Percentiles rank a stretch among this genome's conserved stretches.
phyloP scores from a whole-genome alignment of 2,888 invertebrate genomes.

The Acanthosepion pharaonis region DNA sequence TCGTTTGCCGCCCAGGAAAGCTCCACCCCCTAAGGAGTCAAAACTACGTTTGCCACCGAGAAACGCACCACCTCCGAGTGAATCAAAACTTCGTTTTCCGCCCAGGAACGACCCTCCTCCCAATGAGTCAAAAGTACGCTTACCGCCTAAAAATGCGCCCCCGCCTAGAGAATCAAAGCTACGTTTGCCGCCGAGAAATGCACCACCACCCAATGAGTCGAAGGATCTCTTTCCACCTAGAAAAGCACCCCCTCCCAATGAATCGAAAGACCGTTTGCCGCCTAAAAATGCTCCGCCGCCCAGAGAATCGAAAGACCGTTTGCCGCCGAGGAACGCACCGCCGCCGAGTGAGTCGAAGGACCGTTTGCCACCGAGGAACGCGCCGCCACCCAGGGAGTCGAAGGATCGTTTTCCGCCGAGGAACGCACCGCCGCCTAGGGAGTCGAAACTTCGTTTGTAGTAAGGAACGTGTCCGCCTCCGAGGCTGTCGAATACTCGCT shows the following conservation, averaged over 20 bases:
- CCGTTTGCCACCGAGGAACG: background rate
- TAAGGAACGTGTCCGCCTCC: background rate
- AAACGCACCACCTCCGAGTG: background rate
- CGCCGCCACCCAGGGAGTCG: background rate
- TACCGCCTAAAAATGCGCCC: background rate
- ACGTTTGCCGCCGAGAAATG: background rate
- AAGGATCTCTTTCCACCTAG: background rate
- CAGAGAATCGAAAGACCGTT: background rate
- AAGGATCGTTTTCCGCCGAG: background rate
- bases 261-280: background rate
- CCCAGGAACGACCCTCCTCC: background rate
- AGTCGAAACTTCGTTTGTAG: background rate
- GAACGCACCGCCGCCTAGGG: background rate
- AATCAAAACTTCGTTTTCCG: background rate
- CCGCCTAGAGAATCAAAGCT: background rate
- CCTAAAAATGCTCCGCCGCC: background rate
- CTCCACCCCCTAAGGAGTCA: background rate
- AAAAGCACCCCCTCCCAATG: background rate
- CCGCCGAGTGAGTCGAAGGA: background rate
- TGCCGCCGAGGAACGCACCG: background rate
- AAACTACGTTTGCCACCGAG: background rate
- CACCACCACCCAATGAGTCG: background rate
- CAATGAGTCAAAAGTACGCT: background rate
- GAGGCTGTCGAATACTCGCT: background rate
- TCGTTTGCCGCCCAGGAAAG: background rate